Evolutionary conservation across 2,797 vertebrate genomes (phyloP).

Genomic region (Champsocephalus gunnari): DNA sequence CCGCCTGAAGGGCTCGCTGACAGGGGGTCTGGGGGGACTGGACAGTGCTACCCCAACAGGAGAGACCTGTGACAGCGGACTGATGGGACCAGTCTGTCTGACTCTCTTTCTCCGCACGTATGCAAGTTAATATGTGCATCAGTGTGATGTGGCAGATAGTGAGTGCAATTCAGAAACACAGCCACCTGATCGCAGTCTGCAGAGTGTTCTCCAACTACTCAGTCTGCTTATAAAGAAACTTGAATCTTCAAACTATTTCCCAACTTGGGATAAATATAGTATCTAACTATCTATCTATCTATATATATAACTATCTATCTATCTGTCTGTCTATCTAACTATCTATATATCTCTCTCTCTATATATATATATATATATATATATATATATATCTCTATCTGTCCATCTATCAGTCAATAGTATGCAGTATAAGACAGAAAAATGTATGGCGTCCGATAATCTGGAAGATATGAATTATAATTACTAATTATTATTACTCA

Average conservation of each 20-base stretch:
- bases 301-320: no score
- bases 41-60: slow-evolving; percentile 69
- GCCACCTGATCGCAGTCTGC: neutral
- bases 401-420: no score
- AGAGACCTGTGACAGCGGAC: slow-evolving; percentile 71
- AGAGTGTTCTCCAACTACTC: slow-evolving; percentile 4
- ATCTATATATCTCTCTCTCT: no score
- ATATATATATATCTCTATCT: no score
- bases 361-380: no score
- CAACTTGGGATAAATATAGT: no score
- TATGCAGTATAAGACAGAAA: no score
- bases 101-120: slow-evolving; percentile 53
- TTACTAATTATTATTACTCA: neutral
- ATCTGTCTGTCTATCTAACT: no score
- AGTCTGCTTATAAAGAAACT: neutral
- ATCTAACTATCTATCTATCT: no score
- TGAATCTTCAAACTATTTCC: no score
- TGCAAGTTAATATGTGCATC: slow-evolving; percentile 48
- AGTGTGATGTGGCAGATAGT: slow-evolving; percentile 16
- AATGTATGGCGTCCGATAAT: no score
- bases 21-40: slow-evolving; percentile 81
- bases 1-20: slow-evolving; percentile 74
- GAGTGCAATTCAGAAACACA: slow-evolving; percentile 4
- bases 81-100: slow-evolving; percentile 51
- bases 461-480: no score